Percentiles rank a stretch among this genome's conserved stretches.
Conservation (phyloP, 2,888 invertebrate genomes). For the Tetanocera ferruginea region DNA sequence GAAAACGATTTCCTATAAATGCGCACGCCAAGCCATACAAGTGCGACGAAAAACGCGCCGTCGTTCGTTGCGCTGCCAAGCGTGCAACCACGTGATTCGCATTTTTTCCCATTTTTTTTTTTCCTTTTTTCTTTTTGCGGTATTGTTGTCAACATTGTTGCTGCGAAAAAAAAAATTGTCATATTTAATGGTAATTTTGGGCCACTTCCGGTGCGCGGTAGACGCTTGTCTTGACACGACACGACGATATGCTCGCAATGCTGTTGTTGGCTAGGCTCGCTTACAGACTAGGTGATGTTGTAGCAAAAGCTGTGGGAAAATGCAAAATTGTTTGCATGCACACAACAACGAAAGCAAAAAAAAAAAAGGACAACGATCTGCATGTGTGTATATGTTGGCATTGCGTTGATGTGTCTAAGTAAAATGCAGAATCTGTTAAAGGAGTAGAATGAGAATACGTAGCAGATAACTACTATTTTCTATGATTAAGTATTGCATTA, state of each 20-base stretch:
- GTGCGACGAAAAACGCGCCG: background rate
- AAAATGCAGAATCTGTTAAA: background rate
- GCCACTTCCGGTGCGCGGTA: constrained; percentile 20
- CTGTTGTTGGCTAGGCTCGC: background rate
- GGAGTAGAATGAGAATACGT: background rate
- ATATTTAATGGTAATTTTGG: constrained; percentile 24
- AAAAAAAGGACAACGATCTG: background rate
- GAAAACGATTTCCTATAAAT: constrained; percentile 21
- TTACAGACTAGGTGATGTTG: background rate
- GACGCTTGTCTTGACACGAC: background rate
- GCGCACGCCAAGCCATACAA: background rate
- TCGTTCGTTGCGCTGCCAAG: background rate
- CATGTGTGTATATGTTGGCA: background rate
- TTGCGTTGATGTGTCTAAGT: background rate
- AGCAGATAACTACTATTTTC: background rate
- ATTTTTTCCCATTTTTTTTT: background rate
- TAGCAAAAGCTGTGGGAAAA: background rate
- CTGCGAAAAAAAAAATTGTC: constrained; percentile 17
- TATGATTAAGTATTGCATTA: too few relatives aligned
- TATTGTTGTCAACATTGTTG: background rate
- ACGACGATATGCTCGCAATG: background rate
- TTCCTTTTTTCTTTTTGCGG: background rate
- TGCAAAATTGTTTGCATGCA: background rate
- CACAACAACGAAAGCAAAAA: background rate
- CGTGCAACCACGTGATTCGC: constrained; percentile 26